phyloP scores from a whole-genome alignment of 2,113 vertebrate genomes.

The Plecotus auritus region DNA sequence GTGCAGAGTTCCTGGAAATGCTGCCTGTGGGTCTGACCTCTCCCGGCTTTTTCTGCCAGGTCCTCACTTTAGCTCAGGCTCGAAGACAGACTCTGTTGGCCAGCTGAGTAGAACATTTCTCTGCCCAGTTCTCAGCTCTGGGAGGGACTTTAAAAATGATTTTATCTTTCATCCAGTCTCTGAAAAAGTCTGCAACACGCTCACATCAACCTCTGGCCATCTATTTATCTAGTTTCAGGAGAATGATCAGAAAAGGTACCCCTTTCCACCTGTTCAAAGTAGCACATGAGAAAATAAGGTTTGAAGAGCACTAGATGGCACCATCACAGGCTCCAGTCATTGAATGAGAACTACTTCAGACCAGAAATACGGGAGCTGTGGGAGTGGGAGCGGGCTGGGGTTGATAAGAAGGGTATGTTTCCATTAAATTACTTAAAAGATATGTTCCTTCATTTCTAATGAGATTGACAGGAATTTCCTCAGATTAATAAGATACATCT shows the following conservation, averaged over 20 bases:
- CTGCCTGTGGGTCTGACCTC: neutral
- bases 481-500: neutral
- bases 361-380: neutral
- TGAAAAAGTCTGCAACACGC: neutral
- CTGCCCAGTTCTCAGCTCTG: neutral
- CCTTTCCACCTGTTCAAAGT: neutral
- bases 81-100: neutral
- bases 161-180: neutral
- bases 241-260: neutral
- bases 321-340: neutral
- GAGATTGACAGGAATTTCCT: neutral
- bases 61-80: neutral
- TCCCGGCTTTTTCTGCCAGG: neutral
- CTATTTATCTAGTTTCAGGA: neutral
- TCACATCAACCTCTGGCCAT: neutral
- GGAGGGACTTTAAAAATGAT: neutral
- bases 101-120: neutral
- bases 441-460: neutral
- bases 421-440: neutral
- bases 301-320: conserved; percentile 16
- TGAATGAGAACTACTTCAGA: neutral
- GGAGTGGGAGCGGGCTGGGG: neutral
- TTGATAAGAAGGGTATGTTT: neutral
- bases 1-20: neutral
- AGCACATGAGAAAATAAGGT: neutral